Base-by-base conservation (phyloP, 2,113 vertebrate species). In the Odocoileus virginianus region DNA sequence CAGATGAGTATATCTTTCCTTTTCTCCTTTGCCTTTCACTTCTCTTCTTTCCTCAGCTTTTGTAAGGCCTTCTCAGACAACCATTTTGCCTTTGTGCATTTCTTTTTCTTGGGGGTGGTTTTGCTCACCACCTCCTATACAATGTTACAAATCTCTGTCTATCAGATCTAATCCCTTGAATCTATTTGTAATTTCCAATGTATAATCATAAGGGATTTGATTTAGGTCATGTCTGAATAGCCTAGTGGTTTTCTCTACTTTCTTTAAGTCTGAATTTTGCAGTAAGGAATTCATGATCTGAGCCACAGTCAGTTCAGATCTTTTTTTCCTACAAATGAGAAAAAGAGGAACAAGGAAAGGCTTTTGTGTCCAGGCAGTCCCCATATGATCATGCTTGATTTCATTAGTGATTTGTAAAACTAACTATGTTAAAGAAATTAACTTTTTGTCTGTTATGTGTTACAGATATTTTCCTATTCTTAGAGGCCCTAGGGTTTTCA, bases 351-450 rank as follows among this genome's bases (percentile, higher is more conserved):
- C 6, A 83, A 13, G 47, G 47, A 52, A 52, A 82, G 47, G 47
- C 47, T 52, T 82, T 82, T 82, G 81, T 36, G 33, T 55, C 19
- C 21, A 54, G 33, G 21, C n/a, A n/a, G 50, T 52, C 81, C 21
- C 33, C 12, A 7, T 52, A 15, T 14, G 33, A 21, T 55, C 21
- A 8, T 55, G 11, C 6, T 55, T 23, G 4, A 13, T 17, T 28
- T 57, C 58, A 50, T 93, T 55, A 84, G 23, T 91, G 50, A 91
- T 87, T 79, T 87, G 12, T 84, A 93, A 97, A 93, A 95, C 55
- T 87, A 45, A 74, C 10, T 58, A 15, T 64, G 83, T 93, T 87
- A n/a, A 87, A 92, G 30, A 92, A 78, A 85, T 71, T 90, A 87
- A 76, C 7, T 50, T 87, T 95, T 89, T 50, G 33, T 40, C 21